Base-by-base conservation (phyloP, 2,113 vertebrate species). In the Triplophysa siluroides region DNA sequence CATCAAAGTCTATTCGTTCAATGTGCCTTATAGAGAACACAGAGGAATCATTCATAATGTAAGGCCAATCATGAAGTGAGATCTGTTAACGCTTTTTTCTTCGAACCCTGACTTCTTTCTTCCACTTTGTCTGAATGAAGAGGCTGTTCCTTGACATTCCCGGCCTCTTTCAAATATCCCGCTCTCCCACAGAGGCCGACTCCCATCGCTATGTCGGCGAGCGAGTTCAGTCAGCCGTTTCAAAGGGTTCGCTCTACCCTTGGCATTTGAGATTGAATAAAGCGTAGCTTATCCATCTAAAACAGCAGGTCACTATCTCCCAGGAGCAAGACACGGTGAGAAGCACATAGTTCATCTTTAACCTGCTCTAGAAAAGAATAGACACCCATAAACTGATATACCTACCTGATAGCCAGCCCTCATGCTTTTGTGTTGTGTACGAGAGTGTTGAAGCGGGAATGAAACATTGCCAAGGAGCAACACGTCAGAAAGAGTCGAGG, bases 261-360 rank as follows among this genome's bases (percentile, higher is more conserved):
- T 81, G 80, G 83, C 76, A 79, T 84, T 82, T 76, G 56, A 60
- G 80, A 85, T 67, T 81, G 81, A 83, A 85, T 83, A 75, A 78
- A 79, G 78, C 61, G 60, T 79, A 64, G 75, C 67, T 81, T 85
- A 81, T 81, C 81, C 81, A 83, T 85, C 81, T 79, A 75, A 85
- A 81, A 78, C 76, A 85, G 84, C 71, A 11, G 84, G 75, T 77
- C 66, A 43, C 79, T 79, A 78, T 84, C 78, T 81, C 66, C 68
- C 83, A 60, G 11, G 83, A 81, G 83, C 78, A 69, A 8, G 79
- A 81, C 79, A 83, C 56, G 24, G 56, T 76, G 70, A 64, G 65
- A 79, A 78, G 71, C 64, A 78, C 64, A 80, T 68, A 65, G 77
- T 85, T 85, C 66, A 82, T 84, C 83, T 81, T 81, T 81, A 79